A percentile compares a stretch with the other conserved stretches of the same genome.
These are phyloP conservation scores for Galbula dea DNA, from an alignment of 2,113 vertebrate genomes.

Conservation along the genomic window DNA sequence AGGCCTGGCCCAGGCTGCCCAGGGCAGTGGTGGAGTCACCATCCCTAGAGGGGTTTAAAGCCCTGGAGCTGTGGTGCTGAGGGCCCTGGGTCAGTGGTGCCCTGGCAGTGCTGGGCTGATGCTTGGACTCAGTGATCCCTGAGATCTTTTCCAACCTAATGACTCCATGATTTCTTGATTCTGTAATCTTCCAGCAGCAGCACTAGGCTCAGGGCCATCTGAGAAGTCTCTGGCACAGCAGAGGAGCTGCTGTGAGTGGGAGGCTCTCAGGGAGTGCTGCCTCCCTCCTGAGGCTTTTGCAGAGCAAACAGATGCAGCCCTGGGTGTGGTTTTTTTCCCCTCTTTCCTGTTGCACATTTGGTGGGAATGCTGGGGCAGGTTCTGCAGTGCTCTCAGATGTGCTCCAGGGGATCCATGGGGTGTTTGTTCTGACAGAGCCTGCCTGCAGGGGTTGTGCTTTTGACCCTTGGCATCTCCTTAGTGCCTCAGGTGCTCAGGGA, in stretches of 20 bases:
- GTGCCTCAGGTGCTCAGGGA: neutral
- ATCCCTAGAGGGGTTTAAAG: too few species aligned
- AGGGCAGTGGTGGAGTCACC: too few species aligned
- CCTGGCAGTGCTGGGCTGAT: too few species aligned
- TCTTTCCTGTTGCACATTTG: neutral
- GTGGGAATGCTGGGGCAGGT: neutral
- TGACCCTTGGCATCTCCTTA: neutral
- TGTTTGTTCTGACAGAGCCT: neutral
- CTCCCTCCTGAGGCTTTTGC: neutral
- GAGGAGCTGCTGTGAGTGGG: neutral
- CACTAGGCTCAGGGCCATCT: neutral
- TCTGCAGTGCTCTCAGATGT: neutral
- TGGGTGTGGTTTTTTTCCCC: neutral
- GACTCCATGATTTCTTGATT: too few species aligned
- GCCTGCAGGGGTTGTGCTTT: neutral
- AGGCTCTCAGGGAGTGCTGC: accelerated
- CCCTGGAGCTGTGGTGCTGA: too few species aligned
- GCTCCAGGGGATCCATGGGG: too few species aligned
- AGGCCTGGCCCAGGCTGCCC: too few species aligned
- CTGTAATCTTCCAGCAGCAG: too few species aligned
- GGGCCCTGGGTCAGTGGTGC: too few species aligned
- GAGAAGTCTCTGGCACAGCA: neutral
- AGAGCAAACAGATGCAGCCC: neutral
- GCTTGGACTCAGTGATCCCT: too few species aligned
- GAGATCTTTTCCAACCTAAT: too few species aligned